Evolutionary conservation across 2,797 vertebrate species (phyloP).

Genomic region (Onychomys torridus): DNA sequence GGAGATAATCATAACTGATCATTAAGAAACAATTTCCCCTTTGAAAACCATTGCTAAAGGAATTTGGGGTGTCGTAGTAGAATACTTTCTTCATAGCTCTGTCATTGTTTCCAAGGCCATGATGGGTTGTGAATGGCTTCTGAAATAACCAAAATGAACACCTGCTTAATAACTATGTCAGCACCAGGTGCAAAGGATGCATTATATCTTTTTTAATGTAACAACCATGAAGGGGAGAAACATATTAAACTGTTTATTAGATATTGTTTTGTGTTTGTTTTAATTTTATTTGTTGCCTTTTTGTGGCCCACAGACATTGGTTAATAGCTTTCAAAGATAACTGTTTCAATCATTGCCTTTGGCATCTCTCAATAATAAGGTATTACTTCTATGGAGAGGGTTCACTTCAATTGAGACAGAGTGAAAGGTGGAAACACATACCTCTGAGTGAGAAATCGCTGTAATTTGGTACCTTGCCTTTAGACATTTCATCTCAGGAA

Average conservation of each 20-base stretch:
- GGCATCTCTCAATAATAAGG: not conserved
- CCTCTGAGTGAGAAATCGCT: not conserved
- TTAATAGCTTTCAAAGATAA: slow-evolving; percentile 31
- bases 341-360: not conserved
- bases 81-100: not conserved
- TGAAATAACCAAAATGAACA: not conserved
- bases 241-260: not conserved
- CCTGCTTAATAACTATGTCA: not conserved
- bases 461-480: slow-evolving; percentile 3
- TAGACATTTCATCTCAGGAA: not conserved
- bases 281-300: not conserved
- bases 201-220: not conserved
- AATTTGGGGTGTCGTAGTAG: accelerated
- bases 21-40: not conserved
- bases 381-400: slow-evolving; percentile 28
- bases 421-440: slow-evolving; percentile 14
- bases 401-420: not conserved
- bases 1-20: not conserved
- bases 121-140: not conserved
- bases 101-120: not conserved
- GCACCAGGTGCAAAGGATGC: not conserved
- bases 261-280: not conserved
- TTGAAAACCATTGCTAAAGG: not conserved
- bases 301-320: not conserved
- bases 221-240: not conserved